phyloP scores from a whole-genome alignment of 2,113 vertebrate species.

The Oreocharis arfaki region DNA sequence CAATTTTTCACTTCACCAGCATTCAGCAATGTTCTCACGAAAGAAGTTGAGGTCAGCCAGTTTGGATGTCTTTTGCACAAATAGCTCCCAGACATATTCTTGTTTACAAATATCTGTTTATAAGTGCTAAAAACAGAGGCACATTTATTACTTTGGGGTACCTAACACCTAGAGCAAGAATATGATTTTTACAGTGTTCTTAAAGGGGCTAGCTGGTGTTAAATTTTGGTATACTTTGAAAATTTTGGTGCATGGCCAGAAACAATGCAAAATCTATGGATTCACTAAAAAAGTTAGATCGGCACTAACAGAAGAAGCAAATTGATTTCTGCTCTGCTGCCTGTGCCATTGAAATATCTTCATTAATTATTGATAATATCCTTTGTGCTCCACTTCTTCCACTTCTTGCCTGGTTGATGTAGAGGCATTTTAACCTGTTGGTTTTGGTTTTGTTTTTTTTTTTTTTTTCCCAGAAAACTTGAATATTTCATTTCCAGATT shows the following conservation, averaged over 20 bases:
- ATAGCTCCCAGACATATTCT: not conserved
- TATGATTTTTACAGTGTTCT: not conserved
- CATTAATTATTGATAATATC: not conserved
- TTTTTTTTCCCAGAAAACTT: not conserved
- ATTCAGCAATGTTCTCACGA: not conserved
- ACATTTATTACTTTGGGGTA: not conserved
- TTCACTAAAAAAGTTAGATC: not conserved
- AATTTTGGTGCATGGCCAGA: not conserved
- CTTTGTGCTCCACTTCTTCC: not conserved
- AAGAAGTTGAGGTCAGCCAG: not conserved
- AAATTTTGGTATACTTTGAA: not conserved
- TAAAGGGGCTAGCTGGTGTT: not conserved
- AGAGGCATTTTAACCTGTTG: not conserved
- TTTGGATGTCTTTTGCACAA: not conserved
- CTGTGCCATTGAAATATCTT: not conserved
- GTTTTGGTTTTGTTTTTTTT: not conserved
- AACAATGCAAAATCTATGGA: not conserved
- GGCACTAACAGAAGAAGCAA: not conserved
- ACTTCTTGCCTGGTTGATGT: not conserved
- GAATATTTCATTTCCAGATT: not conserved
- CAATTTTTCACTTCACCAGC: not conserved
- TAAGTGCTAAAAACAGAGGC: not conserved
- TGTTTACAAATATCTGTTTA: not conserved
- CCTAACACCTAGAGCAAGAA: not conserved
- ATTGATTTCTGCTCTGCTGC: not conserved